Base-by-base conservation (phyloP, 2,888 invertebrate species). In the Cacoxenus indagator region DNA sequence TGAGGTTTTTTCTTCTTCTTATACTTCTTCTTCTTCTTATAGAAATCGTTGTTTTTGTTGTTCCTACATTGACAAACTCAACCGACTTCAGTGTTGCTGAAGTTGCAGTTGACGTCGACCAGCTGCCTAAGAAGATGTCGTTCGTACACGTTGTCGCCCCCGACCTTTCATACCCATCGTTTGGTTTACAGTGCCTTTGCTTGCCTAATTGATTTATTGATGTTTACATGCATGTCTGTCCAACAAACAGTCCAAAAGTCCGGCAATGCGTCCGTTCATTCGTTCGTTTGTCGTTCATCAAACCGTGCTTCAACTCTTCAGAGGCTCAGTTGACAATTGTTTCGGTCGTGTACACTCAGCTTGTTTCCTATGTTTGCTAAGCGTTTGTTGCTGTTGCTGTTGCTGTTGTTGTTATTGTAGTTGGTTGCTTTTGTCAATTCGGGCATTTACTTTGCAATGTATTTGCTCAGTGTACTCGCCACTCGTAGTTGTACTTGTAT, bases 201-300 rank as follows among this genome's bases (percentile, higher is more conserved):
- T 83, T 80, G 80, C 80, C 80, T 85, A 85, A 85, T 86, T 86
- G 86, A 86, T 85, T 86, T 85, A 85, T 85, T 85, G 86, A 85
- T 86, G 86, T 85, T 85, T 86, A 85, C 85, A 80, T 85, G 82
- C 83, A 78, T 85, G 76, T 73, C 72, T 43, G 43, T 19, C 43
- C 43, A 24, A 17, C 14, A 11, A 22, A 37, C 61, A 2, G 22
- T 4, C 61, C 43, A 55, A 3, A 24, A 24, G n/a, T 27, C 55
- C 51, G 19, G 17, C 48, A 17, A 51, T 17, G 19, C 51, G 22
- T 51, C 45, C 45, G n/a, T 43, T 0, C 45, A 8, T 43, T 8
- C 45, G 45, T 43, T 43, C 45, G 45, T 43, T n/a, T 43, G 14
- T 43, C n/a, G n/a, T n/a, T 43, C 45, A 43, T 8, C 45, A 43